Conservation (phyloP, 2,888 invertebrate genomes). For the Apantesis nais region DNA sequence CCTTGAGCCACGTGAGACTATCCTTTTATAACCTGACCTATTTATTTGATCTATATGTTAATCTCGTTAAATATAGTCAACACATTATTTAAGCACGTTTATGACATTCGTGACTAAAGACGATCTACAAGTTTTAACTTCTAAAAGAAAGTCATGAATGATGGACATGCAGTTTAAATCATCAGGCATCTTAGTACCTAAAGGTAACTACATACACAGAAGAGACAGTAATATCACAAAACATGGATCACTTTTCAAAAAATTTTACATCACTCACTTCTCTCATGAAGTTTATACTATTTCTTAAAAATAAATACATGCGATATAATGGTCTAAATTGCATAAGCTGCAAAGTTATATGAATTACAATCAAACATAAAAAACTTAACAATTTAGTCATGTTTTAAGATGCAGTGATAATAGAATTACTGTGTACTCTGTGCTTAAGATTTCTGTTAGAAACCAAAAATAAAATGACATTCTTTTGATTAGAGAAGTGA, state of each 20-base stretch:
- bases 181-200: too few species aligned
- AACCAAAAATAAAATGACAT: neutral
- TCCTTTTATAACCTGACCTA: conserved; percentile 33
- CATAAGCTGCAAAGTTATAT: too few species aligned
- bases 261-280: too few species aligned
- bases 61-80: conserved; percentile 18
- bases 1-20: conserved; percentile 36
- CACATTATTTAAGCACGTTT: conserved; percentile 1
- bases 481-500: neutral
- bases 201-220: too few species aligned
- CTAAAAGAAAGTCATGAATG: neutral
- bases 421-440: neutral
- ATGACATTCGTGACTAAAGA: neutral
- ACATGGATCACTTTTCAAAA: too few species aligned
- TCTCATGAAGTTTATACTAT: neutral
- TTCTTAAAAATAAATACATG: too few species aligned
- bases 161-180: neutral
- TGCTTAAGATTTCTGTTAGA: neutral
- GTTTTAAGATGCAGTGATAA: neutral
- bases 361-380: too few species aligned
- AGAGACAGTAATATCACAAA: neutral
- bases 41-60: conserved; percentile 32
- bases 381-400: too few species aligned
- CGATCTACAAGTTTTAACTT: neutral
- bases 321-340: too few species aligned